Evolutionary conservation across 64 coral and sea anemone genomes (phyloP).

Genomic region (Astreopora myriophthalma): DNA sequence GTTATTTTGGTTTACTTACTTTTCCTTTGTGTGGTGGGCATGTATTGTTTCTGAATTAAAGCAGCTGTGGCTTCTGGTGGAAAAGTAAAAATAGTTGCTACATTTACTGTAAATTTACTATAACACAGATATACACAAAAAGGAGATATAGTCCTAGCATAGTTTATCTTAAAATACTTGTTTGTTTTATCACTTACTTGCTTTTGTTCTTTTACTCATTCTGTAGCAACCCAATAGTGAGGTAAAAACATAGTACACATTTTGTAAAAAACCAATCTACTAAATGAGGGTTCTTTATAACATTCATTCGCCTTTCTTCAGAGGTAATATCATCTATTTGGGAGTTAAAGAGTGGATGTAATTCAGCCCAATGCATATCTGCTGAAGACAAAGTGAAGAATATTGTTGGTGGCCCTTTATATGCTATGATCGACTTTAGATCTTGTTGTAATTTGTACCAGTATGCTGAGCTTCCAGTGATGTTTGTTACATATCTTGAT

Average conservation of each 20-base stretch:
- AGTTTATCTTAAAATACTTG: no score
- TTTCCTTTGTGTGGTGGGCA: neutral
- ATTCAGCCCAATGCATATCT: slow-evolving; percentile 25
- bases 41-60: neutral
- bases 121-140: neutral
- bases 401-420: neutral
- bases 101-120: neutral
- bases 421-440: no score
- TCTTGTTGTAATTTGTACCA: no score
- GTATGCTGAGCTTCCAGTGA: no score
- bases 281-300: slow-evolving; percentile 37
- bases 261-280: slow-evolving; percentile 43
- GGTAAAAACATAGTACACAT: neutral
- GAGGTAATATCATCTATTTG: neutral
- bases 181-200: neutral
- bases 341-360: neutral
- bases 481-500: neutral
- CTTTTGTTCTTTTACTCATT: neutral
- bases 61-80: neutral
- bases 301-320: no score
- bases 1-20: slow-evolving; percentile 3
- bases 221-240: neutral
- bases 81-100: neutral
- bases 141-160: neutral
- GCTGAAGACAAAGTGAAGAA: slow-evolving; percentile 20